These are phyloP conservation scores for Enoplosus armatus DNA, from an alignment of 2,797 vertebrate genomes.

Conservation along the genomic window DNA sequence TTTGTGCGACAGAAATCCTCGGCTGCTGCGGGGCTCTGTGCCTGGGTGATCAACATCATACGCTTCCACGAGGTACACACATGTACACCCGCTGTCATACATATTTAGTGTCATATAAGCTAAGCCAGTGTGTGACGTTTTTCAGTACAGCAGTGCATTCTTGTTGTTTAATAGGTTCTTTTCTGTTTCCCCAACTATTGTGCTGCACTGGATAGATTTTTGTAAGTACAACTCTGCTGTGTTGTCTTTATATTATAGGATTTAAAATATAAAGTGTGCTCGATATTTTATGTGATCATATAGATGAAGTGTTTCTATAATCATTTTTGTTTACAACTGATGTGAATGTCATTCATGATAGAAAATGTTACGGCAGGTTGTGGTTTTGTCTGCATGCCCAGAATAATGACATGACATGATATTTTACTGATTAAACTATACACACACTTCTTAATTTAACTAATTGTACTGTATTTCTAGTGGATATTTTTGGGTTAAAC, in stretches of 20 bases:
- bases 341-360: neutral
- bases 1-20: slow-evolving; percentile 88
- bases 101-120: neutral
- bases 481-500: neutral
- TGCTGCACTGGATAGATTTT: slow-evolving; percentile 85
- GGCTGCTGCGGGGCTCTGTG: slow-evolving; percentile 82
- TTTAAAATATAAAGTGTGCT: neutral
- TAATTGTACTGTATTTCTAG: neutral
- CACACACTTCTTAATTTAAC: neutral
- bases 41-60: slow-evolving; percentile 87
- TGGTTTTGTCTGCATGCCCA: neutral
- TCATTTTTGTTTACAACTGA: neutral
- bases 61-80: slow-evolving; percentile 82
- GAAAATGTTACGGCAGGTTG: neutral
- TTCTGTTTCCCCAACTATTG: slow-evolving; percentile 77
- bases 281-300: neutral
- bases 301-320: neutral
- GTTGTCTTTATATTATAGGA: neutral
- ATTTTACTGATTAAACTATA: neutral
- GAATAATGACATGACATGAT: neutral
- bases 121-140: neutral
- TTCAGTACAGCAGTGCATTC: neutral
- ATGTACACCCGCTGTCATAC: neutral
- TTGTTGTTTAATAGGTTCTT: slow-evolving; percentile 28
- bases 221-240: slow-evolving; percentile 81